These are phyloP conservation scores for Choloepus didactylus DNA, from an alignment of 2,797 vertebrate genomes.

Conservation along the genomic window DNA sequence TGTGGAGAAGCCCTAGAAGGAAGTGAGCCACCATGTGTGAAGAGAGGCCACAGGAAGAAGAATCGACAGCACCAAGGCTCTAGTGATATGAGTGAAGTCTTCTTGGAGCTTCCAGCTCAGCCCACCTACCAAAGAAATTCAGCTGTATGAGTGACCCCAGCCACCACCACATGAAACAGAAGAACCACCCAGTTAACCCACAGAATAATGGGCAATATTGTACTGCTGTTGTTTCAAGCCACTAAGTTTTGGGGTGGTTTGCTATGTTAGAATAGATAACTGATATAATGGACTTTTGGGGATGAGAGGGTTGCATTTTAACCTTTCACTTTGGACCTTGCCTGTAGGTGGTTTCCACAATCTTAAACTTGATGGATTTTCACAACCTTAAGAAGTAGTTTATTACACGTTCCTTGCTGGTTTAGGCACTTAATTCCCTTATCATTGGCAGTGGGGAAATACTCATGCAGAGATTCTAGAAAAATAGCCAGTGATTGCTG, in stretches of 20 bases:
- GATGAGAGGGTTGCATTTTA: background rate
- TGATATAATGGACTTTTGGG: background rate
- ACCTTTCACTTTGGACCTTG: slow-evolving; percentile 31
- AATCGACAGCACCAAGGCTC: background rate
- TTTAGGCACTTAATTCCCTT: background rate
- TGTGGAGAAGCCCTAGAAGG: background rate
- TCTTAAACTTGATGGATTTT: background rate
- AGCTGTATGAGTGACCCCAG: background rate
- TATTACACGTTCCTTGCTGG: background rate
- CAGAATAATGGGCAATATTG: background rate
- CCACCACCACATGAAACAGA: background rate
- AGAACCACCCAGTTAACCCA: background rate
- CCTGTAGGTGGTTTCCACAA: background rate
- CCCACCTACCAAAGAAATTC: background rate
- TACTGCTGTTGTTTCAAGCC: background rate
- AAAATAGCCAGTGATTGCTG: background rate
- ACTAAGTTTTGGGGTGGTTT: background rate
- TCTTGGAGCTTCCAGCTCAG: background rate
- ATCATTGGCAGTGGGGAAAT: background rate
- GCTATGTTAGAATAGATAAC: background rate
- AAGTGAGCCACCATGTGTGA: background rate
- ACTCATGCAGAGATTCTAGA: background rate
- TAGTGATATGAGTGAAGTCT: background rate
- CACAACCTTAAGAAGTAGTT: background rate
- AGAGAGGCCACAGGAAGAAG: background rate